Evolutionary conservation across 1,140 invertebrate species (phyloP).

Genomic region (Ceratina calcarata): DNA sequence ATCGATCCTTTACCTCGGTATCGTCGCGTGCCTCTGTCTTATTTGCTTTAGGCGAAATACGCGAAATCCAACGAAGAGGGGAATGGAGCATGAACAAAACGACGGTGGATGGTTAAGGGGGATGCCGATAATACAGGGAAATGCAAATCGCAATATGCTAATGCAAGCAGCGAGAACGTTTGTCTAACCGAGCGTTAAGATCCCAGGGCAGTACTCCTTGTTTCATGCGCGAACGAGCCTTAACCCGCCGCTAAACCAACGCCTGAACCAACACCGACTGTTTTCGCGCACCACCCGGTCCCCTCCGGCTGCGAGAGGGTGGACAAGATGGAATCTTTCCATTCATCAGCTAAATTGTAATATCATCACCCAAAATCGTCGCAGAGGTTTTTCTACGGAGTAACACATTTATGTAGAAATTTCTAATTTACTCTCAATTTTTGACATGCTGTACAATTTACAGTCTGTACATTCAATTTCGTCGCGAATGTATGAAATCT

Average conservation of each 20-base stretch:
- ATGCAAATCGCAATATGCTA: conserved; percentile 66
- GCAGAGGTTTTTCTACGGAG: too few species aligned
- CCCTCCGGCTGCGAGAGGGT: background rate
- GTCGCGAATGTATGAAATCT: too few species aligned
- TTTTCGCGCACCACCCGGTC: conserved; percentile 44
- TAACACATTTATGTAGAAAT: too few species aligned
- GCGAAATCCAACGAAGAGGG: conserved; percentile 3
- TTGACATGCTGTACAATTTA: too few species aligned
- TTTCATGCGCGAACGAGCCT: conserved; percentile 74
- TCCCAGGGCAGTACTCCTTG: conserved; percentile 64
- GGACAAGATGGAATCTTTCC: background rate
- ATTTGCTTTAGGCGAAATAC: conserved; percentile 36
- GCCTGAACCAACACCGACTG: conserved; percentile 73
- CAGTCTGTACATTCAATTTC: too few species aligned
- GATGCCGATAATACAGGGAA: conserved; percentile 45
- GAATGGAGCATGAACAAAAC: conserved; percentile 2
- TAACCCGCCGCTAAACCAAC: conserved; percentile 71
- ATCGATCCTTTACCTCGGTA: conserved; percentile 14
- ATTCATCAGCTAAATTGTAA: background rate
- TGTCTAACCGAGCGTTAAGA: conserved; percentile 67
- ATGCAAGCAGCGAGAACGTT: conserved; percentile 63
- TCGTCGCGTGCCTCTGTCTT: conserved; percentile 26
- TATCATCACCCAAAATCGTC: background rate
- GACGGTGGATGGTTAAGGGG: background rate
- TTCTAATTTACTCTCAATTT: too few species aligned